Conservation (phyloP, 2,888 invertebrate genomes). For the Pristionchus japonicus region DNA sequence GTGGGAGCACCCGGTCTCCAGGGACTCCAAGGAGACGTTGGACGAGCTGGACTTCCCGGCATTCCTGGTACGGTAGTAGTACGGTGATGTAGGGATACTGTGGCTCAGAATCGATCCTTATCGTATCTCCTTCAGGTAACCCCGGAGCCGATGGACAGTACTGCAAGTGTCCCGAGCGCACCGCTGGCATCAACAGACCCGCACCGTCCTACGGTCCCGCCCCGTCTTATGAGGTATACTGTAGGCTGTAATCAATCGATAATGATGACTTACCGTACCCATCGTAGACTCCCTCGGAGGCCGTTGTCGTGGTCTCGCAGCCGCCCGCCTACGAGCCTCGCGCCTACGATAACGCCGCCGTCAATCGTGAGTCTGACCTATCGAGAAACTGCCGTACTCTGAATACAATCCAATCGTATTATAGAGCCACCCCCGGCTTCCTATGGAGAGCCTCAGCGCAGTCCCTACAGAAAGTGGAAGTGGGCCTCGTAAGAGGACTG, state of each 20-base stretch:
- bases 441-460: constrained; percentile 54
- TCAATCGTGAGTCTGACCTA: constrained; percentile 23
- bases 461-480: constrained; percentile 64
- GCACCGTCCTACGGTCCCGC: constrained; percentile 8
- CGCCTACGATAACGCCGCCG: constrained; percentile 31
- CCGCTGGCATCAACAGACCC: constrained; percentile 56
- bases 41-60: constrained; percentile 65
- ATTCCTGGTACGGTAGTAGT: constrained; percentile 48
- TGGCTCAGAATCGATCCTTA: background rate
- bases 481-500: constrained; percentile 50
- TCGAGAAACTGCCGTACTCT: background rate
- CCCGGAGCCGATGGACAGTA: constrained; percentile 61
- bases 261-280: background rate
- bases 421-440: constrained; percentile 25
- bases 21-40: constrained; percentile 65
- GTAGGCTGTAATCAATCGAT: background rate
- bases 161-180: constrained; percentile 65
- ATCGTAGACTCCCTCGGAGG: constrained; percentile 19
- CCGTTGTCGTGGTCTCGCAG: constrained; percentile 47
- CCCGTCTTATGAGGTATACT: constrained; percentile 9
- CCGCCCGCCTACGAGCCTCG: constrained; percentile 49
- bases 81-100: background rate
- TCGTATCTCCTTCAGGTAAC: constrained; percentile 26
- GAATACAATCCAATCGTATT: background rate
- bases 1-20: constrained; percentile 64